Percentiles rank a stretch among this genome's conserved stretches.
Evolutionary conservation across 2,113 vertebrate genomes (phyloP).

Genomic region (Asarcornis scutulata): DNA sequence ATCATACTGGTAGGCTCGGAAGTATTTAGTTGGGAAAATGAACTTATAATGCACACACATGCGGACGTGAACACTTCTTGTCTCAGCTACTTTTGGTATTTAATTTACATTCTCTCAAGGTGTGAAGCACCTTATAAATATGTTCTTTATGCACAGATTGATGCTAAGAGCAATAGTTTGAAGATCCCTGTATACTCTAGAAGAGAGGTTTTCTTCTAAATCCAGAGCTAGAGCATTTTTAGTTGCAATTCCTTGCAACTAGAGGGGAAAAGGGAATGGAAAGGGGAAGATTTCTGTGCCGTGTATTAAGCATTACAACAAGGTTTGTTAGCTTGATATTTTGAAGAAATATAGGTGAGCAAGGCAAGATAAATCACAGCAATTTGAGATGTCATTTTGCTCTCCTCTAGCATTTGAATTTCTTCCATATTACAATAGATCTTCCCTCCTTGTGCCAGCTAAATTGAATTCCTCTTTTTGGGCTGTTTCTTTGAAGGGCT

Average conservation of each 20-base stretch:
- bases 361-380: constrained; percentile 70
- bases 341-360: constrained; percentile 67
- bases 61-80: not conserved
- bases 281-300: constrained; percentile 9
- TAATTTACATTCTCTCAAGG: not conserved
- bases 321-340: constrained; percentile 67
- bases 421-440: constrained; percentile 70
- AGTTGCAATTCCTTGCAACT: constrained; percentile 16
- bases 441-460: constrained; percentile 64
- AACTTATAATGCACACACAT: not conserved
- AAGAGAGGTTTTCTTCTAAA: constrained; percentile 33
- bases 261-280: not conserved
- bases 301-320: constrained; percentile 47
- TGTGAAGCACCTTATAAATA: not conserved
- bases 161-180: constrained; percentile 33
- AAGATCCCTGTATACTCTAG: not conserved
- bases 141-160: not conserved
- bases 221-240: not conserved
- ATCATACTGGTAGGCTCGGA: not conserved
- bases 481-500: constrained; percentile 59
- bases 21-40: not conserved
- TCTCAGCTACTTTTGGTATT: not conserved
- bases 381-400: constrained; percentile 63
- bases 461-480: constrained; percentile 67
- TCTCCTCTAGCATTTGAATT: constrained; percentile 60